phyloP scores from a whole-genome alignment of 2,888 invertebrate genomes.

The Blera fallax region DNA sequence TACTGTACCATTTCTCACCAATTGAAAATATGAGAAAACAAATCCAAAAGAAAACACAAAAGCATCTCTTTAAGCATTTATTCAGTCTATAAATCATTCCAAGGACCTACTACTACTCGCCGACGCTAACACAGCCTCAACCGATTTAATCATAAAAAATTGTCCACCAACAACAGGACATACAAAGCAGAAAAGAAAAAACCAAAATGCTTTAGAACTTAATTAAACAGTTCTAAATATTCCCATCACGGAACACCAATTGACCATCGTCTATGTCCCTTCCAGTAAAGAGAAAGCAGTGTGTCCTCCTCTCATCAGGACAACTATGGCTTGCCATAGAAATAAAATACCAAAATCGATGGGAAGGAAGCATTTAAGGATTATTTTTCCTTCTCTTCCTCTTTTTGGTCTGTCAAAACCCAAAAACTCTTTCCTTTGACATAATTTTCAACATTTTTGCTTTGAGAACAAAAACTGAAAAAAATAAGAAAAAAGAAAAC shows the following conservation, averaged over 20 bases:
- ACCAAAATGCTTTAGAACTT: slow-evolving; percentile 45
- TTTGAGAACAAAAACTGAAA: slow-evolving; percentile 28
- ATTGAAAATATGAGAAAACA: not conserved
- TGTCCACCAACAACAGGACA: slow-evolving; percentile 13
- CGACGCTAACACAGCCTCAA: not conserved
- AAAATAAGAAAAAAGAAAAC: too few species aligned
- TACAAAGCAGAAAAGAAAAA: not conserved
- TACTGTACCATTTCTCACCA: too few species aligned
- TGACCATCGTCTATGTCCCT: slow-evolving; percentile 55
- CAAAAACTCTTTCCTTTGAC: slow-evolving; percentile 64
- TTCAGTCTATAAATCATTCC: not conserved
- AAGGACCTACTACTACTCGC: not conserved
- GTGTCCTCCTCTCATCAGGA: not conserved
- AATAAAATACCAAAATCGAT: slow-evolving; percentile 50
- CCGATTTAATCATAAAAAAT: not conserved
- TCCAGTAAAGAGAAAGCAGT: not conserved
- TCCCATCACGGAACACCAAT: slow-evolving; percentile 55
- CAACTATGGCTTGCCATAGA: not conserved
- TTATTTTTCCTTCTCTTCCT: slow-evolving; percentile 6
- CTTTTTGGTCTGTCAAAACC: slow-evolving; percentile 1
- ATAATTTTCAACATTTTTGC: slow-evolving; percentile 32
- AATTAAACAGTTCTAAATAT: slow-evolving; percentile 56
- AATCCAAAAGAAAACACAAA: not conserved
- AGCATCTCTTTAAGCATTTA: not conserved
- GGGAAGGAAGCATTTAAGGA: slow-evolving; percentile 44